These are phyloP conservation scores for Gadus macrocephalus DNA, from an alignment of 2,113 vertebrate genomes.

Conservation along the genomic window DNA sequence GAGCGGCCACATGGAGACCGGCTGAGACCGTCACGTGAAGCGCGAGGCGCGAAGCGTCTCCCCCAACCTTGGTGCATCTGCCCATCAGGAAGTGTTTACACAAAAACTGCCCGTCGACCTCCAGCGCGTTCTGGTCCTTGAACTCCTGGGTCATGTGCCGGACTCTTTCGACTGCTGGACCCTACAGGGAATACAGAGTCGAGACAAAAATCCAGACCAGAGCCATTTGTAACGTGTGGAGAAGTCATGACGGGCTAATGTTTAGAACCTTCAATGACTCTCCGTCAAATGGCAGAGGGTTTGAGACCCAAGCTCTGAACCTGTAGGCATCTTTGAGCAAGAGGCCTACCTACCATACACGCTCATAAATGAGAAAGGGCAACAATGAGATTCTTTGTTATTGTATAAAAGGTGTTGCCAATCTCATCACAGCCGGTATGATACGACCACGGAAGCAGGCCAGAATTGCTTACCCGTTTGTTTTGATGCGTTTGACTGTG, in stretches of 20 bases:
- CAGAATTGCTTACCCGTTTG: constrained; percentile 21
- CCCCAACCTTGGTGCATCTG: constrained; percentile 84
- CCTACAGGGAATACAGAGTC: constrained; percentile 4
- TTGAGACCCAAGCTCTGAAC: not conserved
- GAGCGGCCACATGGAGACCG: not conserved
- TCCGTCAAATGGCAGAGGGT: not conserved
- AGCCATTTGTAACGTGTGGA: not conserved
- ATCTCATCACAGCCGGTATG: no score
- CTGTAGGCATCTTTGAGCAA: not conserved
- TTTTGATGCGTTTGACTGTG: not conserved
- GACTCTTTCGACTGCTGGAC: constrained; percentile 57
- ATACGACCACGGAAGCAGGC: no score
- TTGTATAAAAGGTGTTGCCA: no score
- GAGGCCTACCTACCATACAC: not conserved
- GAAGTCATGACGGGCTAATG: no score
- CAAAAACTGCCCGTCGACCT: constrained; percentile 82
- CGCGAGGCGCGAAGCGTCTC: no score
- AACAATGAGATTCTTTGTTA: no score
- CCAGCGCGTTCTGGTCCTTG: constrained; percentile 83
- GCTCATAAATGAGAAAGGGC: not conserved
- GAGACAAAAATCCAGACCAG: not conserved
- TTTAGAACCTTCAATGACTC: no score
- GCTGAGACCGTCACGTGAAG: not conserved
- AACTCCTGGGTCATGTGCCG: constrained; percentile 85
- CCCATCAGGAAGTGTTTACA: constrained; percentile 88